phyloP scores from a whole-genome alignment of 2,797 vertebrate genomes.

The Hephaestus fuliginosus region DNA sequence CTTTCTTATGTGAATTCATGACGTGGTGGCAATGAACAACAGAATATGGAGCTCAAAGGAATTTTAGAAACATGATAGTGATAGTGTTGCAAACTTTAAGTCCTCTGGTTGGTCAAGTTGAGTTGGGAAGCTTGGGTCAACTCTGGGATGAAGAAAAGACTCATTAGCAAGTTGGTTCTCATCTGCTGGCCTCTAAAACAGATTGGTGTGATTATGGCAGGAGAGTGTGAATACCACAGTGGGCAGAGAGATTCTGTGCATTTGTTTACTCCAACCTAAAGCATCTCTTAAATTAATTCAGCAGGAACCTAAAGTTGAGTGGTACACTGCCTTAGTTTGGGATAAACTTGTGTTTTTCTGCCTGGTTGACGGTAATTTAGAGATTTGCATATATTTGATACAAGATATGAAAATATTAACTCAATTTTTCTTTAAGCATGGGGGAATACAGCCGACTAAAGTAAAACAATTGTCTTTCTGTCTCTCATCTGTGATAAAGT shows the following conservation, averaged over 20 bases:
- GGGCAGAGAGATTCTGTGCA: constrained; percentile 71
- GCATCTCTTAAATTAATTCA: constrained; percentile 44
- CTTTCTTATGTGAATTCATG: constrained; percentile 16
- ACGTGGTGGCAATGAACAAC: constrained; percentile 11
- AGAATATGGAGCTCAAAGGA: constrained; percentile 25
- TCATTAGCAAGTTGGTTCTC: constrained; percentile 79
- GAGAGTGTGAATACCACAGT: constrained; percentile 77
- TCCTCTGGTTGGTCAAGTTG: constrained; percentile 26
- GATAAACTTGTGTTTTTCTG: constrained; percentile 13
- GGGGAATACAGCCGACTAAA: background rate
- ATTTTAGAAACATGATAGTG: constrained; percentile 48
- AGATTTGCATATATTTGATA: background rate
- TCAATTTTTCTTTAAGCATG: background rate
- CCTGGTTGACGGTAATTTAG: background rate
- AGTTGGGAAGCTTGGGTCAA: constrained; percentile 35
- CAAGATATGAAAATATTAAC: background rate
- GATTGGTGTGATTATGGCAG: constrained; percentile 76
- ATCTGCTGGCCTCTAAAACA: constrained; percentile 75
- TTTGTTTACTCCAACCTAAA: constrained; percentile 46
- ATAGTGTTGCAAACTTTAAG: constrained; percentile 31
- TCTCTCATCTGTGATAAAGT: background rate
- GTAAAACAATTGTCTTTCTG: background rate
- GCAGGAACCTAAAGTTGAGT: constrained; percentile 14
- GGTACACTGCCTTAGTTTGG: constrained; percentile 1
- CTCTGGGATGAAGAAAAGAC: constrained; percentile 41